These are phyloP conservation scores for Sisyra nigra DNA, from an alignment of 2,888 invertebrate genomes.

Conservation along the genomic window DNA sequence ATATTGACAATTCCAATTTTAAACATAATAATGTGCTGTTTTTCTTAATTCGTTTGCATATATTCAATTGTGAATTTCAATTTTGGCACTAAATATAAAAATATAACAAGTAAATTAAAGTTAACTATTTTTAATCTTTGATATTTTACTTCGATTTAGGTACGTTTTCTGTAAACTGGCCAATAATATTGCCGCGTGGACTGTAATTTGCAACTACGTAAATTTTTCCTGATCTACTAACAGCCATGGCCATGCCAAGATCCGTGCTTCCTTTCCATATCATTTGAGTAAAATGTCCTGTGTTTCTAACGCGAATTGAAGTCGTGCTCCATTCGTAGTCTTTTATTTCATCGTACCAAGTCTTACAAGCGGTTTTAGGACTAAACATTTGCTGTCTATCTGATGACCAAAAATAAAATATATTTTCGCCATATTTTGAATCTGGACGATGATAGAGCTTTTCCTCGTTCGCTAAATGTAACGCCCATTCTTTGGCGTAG, in stretches of 20 bases:
- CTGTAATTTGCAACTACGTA: conserved; percentile 75
- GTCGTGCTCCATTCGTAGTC: conserved; percentile 32
- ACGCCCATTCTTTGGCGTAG: conserved; percentile 54
- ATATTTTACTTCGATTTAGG: conserved; percentile 27
- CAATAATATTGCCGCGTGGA: conserved; percentile 67
- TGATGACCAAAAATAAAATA: conserved; percentile 37
- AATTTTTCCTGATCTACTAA: conserved; percentile 57
- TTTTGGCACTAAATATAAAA: not conserved
- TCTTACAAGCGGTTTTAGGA: conserved; percentile 35
- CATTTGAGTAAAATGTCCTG: conserved; percentile 50
- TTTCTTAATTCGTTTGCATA: too few species aligned
- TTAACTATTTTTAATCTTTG: not conserved
- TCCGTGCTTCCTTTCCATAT: conserved; percentile 53
- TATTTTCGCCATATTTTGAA: conserved; percentile 43
- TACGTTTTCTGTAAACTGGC: conserved; percentile 52
- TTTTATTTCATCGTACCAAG: conserved; percentile 42
- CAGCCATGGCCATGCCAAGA: conserved; percentile 54
- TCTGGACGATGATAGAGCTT: conserved; percentile 47
- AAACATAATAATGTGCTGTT: not conserved
- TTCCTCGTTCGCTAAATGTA: conserved; percentile 44
- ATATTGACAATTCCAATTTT: not conserved
- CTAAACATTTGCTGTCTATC: conserved; percentile 32
- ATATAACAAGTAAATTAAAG: not conserved
- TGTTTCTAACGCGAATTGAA: conserved; percentile 22
- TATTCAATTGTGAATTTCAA: not conserved